Base-by-base conservation (phyloP, 2,113 vertebrate species). In the Turdus rufiventris region DNA sequence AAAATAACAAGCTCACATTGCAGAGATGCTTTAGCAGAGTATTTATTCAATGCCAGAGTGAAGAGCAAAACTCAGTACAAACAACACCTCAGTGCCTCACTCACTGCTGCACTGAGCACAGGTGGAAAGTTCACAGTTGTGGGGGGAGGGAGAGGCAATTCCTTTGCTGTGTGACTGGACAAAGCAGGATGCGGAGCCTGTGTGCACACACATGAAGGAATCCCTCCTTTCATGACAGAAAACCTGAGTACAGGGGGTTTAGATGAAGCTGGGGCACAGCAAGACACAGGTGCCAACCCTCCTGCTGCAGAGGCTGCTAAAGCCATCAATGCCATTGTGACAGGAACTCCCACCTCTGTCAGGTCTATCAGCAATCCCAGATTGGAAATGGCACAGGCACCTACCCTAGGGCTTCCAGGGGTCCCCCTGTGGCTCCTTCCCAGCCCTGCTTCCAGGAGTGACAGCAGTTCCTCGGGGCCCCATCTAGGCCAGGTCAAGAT, bases 11-110 rank as follows among this genome's bases (percentile, higher is more conserved):
- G 7, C 13, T 66, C 4, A 1, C 38, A n/a, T 25, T 42, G 47
- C 66, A 31, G n/a, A 76, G 62, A 72, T 92, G 89, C 89, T 91
- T 93, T 16, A 96, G 95, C 89, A 85, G 91, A 91, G 7, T 79
- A 82, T 96, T 95, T 96, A 96, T 95, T 96, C 74, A 66, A 76
- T 40, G 78, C 89, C 67, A 73, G 85, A 85, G 91, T 89, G 91
- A 91, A 66, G 87, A 94, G 94, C 93, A 88, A 68, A 89, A 94
- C 91, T 91, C 24, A 0, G 86, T 85, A 93, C 91, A 93, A 96
- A 96, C 84, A 71, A 71, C 31, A 76, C 54, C 74, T 93, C 73
- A 24, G 67, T 86, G 88, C 84, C 70, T 86, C 10, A 6, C 80
- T 75, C 18, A 3, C 80, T 80, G 17, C 88, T 42, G 18, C 79